phyloP scores from a whole-genome alignment of 2,888 invertebrate genomes.

The Epistrophella euchroma region DNA sequence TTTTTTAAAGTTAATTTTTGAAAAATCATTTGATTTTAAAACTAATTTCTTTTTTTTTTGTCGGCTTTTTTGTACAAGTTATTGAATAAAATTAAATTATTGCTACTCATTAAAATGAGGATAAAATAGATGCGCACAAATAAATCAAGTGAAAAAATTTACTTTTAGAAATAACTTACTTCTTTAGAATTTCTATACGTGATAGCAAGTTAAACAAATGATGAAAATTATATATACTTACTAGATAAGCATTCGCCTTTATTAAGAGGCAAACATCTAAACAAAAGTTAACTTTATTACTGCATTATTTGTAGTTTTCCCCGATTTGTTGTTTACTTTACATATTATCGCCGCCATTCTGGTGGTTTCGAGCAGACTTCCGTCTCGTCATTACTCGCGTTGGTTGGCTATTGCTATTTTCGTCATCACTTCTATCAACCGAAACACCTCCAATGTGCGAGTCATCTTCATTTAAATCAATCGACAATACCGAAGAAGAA shows the following conservation, averaged over 20 bases:
- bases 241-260: conserved; percentile 39
- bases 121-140: conserved; percentile 34
- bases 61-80: conserved; percentile 63
- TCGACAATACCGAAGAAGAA: conserved; percentile 77
- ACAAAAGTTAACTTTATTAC: conserved; percentile 33
- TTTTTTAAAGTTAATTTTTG: conserved; percentile 20
- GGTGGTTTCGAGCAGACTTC: conserved; percentile 77
- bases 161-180: conserved; percentile 14
- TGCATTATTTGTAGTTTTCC: conserved; percentile 47
- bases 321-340: conserved; percentile 52
- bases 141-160: conserved; percentile 24
- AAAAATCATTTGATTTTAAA: conserved; percentile 35
- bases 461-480: conserved; percentile 78
- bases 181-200: conserved; percentile 7
- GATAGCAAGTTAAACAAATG: conserved; percentile 24
- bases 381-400: conserved; percentile 76
- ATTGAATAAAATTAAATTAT: conserved; percentile 50
- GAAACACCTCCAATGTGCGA: conserved; percentile 76
- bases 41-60: conserved; percentile 38
- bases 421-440: conserved; percentile 67
- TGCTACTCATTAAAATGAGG: conserved; percentile 40
- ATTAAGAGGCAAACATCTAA: conserved; percentile 23
- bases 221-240: conserved; percentile 36
- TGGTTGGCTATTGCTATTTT: conserved; percentile 70
- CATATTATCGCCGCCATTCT: conserved; percentile 73